phyloP scores from a whole-genome alignment of 2,888 invertebrate species.

The Nipponacmea schrenckii region DNA sequence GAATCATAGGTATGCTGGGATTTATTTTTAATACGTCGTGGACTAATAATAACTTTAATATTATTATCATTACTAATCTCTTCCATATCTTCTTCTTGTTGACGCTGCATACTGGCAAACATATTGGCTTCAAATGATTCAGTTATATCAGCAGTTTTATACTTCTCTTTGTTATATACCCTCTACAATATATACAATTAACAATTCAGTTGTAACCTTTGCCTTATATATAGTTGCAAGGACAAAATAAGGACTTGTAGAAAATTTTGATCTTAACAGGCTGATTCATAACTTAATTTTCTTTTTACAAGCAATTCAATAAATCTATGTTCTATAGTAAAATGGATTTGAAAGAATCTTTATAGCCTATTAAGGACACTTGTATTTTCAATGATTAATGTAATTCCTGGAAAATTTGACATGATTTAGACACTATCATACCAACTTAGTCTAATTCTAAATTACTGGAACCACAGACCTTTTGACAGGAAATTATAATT shows the following conservation, averaged over 20 bases:
- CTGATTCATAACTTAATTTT: too few species aligned
- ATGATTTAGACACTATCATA: too few species aligned
- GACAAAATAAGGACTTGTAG: neutral
- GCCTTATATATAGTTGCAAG: neutral
- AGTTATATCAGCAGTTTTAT: constrained; percentile 54
- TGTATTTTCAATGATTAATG: too few species aligned
- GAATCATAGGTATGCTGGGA: constrained; percentile 47
- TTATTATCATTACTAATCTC: constrained; percentile 16
- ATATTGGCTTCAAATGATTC: constrained; percentile 63
- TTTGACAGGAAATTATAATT: too few species aligned
- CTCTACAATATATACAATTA: constrained; percentile 34
- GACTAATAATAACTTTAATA: constrained; percentile 15
- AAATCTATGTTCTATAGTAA: too few species aligned
- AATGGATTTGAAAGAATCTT: too few species aligned
- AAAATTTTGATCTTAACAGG: too few species aligned
- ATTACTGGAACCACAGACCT: too few species aligned
- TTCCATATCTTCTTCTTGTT: constrained; percentile 49
- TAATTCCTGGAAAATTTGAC: too few species aligned
- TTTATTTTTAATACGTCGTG: constrained; percentile 11
- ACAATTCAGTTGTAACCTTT: neutral
- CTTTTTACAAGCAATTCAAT: too few species aligned
- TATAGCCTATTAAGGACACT: too few species aligned
- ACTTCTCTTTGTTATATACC: constrained; percentile 47
- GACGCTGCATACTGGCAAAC: constrained; percentile 59
- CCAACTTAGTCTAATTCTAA: too few species aligned